Evolutionary conservation across 1,140 invertebrate genomes (phyloP).

Genomic region (Microplitis demolitor): DNA sequence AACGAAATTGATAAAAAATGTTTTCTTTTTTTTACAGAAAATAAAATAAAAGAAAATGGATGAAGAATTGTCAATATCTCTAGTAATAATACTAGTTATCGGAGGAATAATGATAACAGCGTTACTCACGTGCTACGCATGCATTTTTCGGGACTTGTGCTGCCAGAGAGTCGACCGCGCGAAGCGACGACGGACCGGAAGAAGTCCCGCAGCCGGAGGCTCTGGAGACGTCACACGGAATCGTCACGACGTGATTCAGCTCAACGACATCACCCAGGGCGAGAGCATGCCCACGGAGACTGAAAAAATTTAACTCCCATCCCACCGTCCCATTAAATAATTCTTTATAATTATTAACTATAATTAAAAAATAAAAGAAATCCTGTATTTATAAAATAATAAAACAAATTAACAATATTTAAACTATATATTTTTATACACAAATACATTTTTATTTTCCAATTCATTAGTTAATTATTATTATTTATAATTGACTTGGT

Average conservation of each 20-base stretch:
- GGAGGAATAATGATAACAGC: conserved; percentile 44
- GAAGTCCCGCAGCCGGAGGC: conserved; percentile 30
- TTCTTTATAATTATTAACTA: neutral
- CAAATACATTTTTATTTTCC: no score
- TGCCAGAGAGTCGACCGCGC: conserved; percentile 36
- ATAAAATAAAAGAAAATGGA: conserved; percentile 31
- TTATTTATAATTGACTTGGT: no score
- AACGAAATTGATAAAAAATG: neutral
- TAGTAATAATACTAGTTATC: conserved; percentile 44
- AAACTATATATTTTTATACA: no score
- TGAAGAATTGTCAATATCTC: conserved; percentile 42
- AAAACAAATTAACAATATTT: neutral
- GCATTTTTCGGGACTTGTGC: conserved; percentile 47
- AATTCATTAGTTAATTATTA: no score
- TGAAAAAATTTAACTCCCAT: conserved; percentile 42
- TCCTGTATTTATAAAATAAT: neutral
- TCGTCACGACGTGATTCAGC: conserved; percentile 36
- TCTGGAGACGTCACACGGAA: conserved; percentile 27
- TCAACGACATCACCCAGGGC: conserved; percentile 48
- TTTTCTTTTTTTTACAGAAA: conserved; percentile 8
- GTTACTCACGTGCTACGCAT: conserved; percentile 44
- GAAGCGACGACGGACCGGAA: conserved; percentile 33
- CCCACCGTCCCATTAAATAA: neutral
- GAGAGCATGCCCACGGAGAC: conserved; percentile 52
- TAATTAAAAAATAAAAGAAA: neutral